A percentile compares a stretch with the other conserved stretches of the same genome.
Evolutionary conservation across 2,113 vertebrate genomes (phyloP).

Genomic region (Capreolus pygargus): DNA sequence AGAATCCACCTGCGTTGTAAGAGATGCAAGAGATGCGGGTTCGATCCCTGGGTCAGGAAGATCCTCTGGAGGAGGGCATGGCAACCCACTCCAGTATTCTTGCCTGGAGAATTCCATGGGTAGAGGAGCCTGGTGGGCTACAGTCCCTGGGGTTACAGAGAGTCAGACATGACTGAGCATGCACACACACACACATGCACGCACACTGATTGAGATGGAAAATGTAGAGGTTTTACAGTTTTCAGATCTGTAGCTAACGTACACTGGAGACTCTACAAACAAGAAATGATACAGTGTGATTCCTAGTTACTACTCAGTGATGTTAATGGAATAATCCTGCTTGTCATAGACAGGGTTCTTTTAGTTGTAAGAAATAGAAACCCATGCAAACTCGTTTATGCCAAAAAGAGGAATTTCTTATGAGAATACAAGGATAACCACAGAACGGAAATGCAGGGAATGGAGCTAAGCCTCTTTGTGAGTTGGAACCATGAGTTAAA

Average conservation of each 20-base stretch:
- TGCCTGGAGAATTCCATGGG: background rate
- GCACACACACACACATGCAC: background rate
- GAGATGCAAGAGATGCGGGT: background rate
- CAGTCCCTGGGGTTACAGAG: background rate
- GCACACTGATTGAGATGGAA: background rate
- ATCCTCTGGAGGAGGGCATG: background rate
- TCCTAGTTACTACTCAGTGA: background rate
- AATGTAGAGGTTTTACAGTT: slow-evolving; percentile 13
- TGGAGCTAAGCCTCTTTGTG: background rate
- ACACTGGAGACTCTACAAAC: background rate
- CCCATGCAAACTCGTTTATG: background rate
- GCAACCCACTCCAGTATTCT: background rate
- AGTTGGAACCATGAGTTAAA: background rate
- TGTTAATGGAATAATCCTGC: background rate
- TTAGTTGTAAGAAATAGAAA: slow-evolving; percentile 41
- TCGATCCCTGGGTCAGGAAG: background rate
- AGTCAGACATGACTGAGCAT: background rate
- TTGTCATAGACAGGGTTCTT: slow-evolving; percentile 35
- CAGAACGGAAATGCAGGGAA: background rate
- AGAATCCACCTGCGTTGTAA: background rate
- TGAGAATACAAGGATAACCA: slow-evolving; percentile 7
- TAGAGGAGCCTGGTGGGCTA: background rate
- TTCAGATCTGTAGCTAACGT: slow-evolving; percentile 20
- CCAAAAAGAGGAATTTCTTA: background rate
- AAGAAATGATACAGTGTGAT: slow-evolving; percentile 3